Percentiles rank a stretch among this genome's conserved stretches.
phyloP scores from a whole-genome alignment of 2,113 vertebrate species.

The Rhinolophus ferrumequinum region DNA sequence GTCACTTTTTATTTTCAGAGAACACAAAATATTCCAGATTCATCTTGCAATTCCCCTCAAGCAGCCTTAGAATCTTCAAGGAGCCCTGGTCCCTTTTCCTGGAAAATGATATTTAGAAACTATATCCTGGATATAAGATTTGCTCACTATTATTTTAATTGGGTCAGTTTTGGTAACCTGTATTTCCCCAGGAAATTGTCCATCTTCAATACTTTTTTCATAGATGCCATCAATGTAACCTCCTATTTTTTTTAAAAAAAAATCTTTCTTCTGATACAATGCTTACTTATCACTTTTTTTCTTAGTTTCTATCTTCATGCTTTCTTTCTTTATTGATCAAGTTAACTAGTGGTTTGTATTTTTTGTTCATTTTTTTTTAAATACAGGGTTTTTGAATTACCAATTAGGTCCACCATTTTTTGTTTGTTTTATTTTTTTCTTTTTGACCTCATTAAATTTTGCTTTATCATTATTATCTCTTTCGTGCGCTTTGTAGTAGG shows the following conservation, averaged over 20 bases:
- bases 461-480: neutral
- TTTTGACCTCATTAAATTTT: neutral
- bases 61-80: neutral
- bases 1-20: neutral
- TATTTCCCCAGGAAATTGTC: neutral
- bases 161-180: neutral
- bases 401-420: neutral
- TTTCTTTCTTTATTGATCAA: neutral
- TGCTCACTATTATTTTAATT: neutral
- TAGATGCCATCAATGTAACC: neutral
- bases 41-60: neutral
- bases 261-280: too few relatives aligned
- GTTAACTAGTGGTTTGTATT: neutral
- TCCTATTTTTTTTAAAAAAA: too few relatives aligned
- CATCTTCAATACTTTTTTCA: neutral
- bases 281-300: neutral
- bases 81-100: neutral
- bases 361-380: neutral
- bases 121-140: neutral
- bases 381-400: neutral
- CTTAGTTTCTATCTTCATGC: neutral
- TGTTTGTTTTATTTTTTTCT: neutral
- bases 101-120: neutral
- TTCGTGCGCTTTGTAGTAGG: neutral
- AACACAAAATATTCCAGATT: neutral